These are phyloP conservation scores for Yponomeuta malinellus DNA, from an alignment of 2,888 invertebrate genomes.

Conservation along the genomic window DNA sequence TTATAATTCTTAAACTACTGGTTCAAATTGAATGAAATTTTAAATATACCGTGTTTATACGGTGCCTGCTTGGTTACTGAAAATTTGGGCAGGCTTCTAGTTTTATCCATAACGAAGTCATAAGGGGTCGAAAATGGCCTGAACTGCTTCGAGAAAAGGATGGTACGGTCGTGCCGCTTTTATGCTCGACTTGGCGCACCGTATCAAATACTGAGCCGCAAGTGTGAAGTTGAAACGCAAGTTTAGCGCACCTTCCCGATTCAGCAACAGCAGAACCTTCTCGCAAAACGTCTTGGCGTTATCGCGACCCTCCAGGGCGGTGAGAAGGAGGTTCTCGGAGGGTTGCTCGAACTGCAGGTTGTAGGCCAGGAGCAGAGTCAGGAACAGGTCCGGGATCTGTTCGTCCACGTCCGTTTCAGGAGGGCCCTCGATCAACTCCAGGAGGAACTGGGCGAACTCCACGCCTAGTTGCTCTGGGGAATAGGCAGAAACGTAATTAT, in stretches of 20 bases:
- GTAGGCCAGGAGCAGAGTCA: conserved; percentile 89
- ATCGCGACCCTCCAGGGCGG: conserved; percentile 79
- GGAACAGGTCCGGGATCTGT: conserved; percentile 88
- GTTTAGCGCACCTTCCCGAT: conserved; percentile 85
- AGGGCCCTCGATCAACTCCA: conserved; percentile 88
- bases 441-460: conserved; percentile 86
- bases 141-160: too few relatives aligned
- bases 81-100: too few relatives aligned
- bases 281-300: conserved; percentile 93
- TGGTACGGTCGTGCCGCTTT: too few relatives aligned
- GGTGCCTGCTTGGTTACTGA: too few relatives aligned
- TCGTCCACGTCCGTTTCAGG: conserved; percentile 89
- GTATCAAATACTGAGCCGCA: too few relatives aligned
- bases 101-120: too few relatives aligned
- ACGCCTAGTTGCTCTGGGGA: conserved; percentile 87
- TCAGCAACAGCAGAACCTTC: conserved; percentile 89
- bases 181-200: too few relatives aligned
- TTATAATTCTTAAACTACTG: too few relatives aligned
- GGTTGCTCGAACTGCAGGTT: conserved; percentile 88
- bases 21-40: too few relatives aligned
- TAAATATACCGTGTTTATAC: too few relatives aligned
- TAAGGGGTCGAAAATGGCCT: too few relatives aligned
- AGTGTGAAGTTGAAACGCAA: neutral
- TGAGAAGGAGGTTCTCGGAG: conserved; percentile 82
- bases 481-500: neutral